Conservation (phyloP, 1,140 invertebrate genomes). For the Saccostrea cuccullata region DNA sequence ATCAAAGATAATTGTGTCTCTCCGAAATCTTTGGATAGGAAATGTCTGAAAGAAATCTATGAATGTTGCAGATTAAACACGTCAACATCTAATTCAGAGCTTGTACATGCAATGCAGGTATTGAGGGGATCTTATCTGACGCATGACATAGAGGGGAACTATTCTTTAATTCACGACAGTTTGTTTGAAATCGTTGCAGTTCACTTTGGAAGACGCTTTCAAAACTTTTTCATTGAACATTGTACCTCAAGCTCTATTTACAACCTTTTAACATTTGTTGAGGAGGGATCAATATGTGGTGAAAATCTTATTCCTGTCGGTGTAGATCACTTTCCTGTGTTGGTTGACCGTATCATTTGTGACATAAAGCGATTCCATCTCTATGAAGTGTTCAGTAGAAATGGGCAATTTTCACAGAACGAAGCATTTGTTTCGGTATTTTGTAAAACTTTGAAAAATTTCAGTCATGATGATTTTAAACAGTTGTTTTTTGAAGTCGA, state of each 20-base stretch:
- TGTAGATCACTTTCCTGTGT: not conserved
- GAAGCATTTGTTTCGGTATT: not conserved
- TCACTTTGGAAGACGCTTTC: not conserved
- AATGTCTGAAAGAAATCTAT: not conserved
- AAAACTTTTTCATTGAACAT: not conserved
- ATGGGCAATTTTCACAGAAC: too few relatives aligned
- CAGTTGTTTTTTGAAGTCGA: not conserved
- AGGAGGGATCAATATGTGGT: too few relatives aligned
- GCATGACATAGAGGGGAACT: not conserved
- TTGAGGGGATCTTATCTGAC: not conserved
- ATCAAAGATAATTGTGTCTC: not conserved
- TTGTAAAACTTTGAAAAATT: not conserved
- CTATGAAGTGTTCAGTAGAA: too few relatives aligned
- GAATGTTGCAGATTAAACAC: not conserved
- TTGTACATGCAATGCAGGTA: not conserved
- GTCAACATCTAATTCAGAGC: not conserved
- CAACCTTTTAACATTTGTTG: not conserved
- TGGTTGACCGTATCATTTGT: not conserved
- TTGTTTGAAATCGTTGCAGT: slow-evolving; percentile 1
- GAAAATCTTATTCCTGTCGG: not conserved
- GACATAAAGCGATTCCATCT: not conserved
- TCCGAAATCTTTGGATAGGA: not conserved
- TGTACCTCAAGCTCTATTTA: not conserved
- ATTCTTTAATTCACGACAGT: not conserved
- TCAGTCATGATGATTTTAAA: not conserved